Conservation (phyloP, 1,140 invertebrate species). For the Euura lappo region DNA sequence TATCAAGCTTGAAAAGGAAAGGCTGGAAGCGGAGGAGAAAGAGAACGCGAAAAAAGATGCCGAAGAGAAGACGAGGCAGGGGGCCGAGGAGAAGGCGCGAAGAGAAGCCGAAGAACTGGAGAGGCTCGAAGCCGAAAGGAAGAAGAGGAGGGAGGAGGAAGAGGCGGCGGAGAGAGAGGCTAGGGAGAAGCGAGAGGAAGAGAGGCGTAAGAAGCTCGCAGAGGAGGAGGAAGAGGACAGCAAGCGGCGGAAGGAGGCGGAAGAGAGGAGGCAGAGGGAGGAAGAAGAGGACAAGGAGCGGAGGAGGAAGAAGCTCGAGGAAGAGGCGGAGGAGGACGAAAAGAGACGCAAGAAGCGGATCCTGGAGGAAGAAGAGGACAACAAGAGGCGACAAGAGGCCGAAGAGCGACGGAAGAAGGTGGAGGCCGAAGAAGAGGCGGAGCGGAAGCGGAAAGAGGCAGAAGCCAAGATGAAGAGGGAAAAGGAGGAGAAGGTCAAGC, state of each 20-base stretch:
- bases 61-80: neutral
- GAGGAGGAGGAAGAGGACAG: conserved; percentile 7
- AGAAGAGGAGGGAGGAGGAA: neutral
- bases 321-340: conserved; percentile 5
- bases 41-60: neutral
- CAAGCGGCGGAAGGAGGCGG: neutral
- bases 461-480: conserved; percentile 6
- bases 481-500: conserved; percentile 10
- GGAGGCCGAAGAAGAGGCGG: neutral
- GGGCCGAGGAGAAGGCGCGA: too few species aligned
- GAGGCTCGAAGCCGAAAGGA: neutral
- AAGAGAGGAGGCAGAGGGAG: neutral
- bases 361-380: conserved; percentile 2
- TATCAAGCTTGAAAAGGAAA: neutral
- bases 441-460: conserved; percentile 1
- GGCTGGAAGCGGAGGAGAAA: neutral
- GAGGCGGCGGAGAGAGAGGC: neutral
- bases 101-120: neutral
- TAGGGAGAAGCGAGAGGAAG: neutral
- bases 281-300: neutral
- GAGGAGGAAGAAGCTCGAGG: neutral
- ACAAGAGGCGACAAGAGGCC: neutral
- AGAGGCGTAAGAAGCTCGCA: neutral
- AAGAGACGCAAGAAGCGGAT: neutral
- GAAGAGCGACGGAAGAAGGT: conserved; percentile 5